Conservation (phyloP, 2,113 vertebrate species). For the Clupea harengus region DNA sequence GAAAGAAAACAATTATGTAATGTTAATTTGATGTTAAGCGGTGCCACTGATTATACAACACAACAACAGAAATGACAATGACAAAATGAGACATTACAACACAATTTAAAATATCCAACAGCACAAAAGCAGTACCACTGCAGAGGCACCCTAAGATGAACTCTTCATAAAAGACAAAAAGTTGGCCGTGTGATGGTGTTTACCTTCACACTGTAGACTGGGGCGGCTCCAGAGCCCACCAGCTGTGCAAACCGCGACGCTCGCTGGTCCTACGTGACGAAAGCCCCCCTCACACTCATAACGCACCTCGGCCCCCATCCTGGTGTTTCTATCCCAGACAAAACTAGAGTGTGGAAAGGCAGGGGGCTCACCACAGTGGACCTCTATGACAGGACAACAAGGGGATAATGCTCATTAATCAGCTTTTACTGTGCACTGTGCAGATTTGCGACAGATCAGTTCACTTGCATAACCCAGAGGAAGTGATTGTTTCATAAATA, state of each 20-base stretch:
- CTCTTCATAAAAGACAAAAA: background rate
- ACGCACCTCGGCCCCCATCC: constrained; percentile 52
- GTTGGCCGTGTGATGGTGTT: background rate
- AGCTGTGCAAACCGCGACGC: constrained; percentile 62
- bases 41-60: background rate
- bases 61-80: background rate
- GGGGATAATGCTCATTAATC: background rate
- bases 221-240: constrained; percentile 60
- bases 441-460: background rate
- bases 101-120: background rate
- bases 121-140: background rate
- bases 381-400: constrained; percentile 53
- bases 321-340: constrained; percentile 61
- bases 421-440: background rate
- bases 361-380: constrained; percentile 68
- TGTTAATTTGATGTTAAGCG: background rate
- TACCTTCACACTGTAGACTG: constrained; percentile 65
- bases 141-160: background rate
- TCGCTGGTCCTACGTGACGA: constrained; percentile 55
- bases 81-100: background rate
- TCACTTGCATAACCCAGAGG: no score
- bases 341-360: constrained; percentile 55
- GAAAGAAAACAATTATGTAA: constrained; percentile 18
- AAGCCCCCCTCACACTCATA: constrained; percentile 68
- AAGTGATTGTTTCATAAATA: no score